phyloP scores from a whole-genome alignment of 2,113 vertebrate species.

The Etheostoma spectabile region DNA sequence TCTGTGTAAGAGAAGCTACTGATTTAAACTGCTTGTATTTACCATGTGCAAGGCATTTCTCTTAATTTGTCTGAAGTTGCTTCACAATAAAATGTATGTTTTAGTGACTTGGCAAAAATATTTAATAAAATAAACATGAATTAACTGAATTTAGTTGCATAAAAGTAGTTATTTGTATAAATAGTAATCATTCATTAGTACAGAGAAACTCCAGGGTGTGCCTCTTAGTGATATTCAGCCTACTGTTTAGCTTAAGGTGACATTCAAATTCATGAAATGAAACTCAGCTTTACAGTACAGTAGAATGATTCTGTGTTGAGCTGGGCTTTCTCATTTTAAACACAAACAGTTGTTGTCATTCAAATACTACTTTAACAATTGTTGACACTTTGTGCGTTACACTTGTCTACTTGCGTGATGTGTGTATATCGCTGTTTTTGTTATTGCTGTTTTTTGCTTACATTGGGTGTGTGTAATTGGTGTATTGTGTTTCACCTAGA shows the following conservation, averaged over 20 bases:
- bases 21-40: background rate
- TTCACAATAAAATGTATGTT: background rate
- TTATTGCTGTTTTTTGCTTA: too few species aligned
- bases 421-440: too few species aligned
- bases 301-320: background rate
- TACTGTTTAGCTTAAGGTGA: constrained; percentile 1
- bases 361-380: too few species aligned
- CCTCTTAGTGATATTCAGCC: background rate
- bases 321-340: constrained; percentile 28
- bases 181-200: too few species aligned
- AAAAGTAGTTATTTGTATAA: too few species aligned
- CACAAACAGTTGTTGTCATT: background rate
- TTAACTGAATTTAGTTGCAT: background rate
- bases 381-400: too few species aligned
- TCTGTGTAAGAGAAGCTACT: background rate
- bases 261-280: background rate
- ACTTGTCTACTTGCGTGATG: too few species aligned
- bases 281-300: background rate
- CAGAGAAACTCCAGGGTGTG: background rate
- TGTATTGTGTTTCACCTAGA: too few species aligned
- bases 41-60: background rate
- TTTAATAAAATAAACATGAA: background rate
- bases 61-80: background rate
- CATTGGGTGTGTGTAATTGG: too few species aligned
- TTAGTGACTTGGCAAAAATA: background rate